phyloP scores from a whole-genome alignment of 1,140 invertebrate species.

The Armadillidium nasatum region DNA sequence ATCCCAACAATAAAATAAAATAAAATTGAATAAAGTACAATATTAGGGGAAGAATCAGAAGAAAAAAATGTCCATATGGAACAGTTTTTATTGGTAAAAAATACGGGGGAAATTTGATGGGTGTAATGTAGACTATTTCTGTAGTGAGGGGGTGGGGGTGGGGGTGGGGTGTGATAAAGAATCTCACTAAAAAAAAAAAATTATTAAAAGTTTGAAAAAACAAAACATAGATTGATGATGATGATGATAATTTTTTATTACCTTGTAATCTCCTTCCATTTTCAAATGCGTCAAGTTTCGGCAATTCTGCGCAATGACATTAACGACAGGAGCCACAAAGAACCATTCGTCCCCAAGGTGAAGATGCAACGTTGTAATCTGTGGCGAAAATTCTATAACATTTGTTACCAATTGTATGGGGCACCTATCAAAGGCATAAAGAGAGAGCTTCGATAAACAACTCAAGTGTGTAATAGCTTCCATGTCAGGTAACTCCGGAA shows the following conservation, averaged over 20 bases:
- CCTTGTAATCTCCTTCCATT: slow-evolving; percentile 2
- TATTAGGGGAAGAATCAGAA: too few relatives aligned
- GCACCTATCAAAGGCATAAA: neutral
- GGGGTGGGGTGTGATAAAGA: too few relatives aligned
- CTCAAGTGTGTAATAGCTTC: slow-evolving; percentile 15
- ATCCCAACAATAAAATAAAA: too few relatives aligned
- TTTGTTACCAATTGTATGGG: neutral
- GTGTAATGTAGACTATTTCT: too few relatives aligned
- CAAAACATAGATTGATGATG: too few relatives aligned
- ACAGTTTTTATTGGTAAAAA: too few relatives aligned
- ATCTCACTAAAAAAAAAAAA: too few relatives aligned
- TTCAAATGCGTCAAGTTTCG: neutral
- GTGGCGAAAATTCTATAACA: neutral
- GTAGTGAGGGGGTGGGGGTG: too few relatives aligned
- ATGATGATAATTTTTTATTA: neutral
- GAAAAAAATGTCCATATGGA: too few relatives aligned
- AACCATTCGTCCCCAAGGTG: neutral
- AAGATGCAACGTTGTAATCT: neutral
- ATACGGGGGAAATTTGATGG: too few relatives aligned
- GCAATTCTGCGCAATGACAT: neutral
- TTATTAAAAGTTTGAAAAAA: too few relatives aligned
- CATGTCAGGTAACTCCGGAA: slow-evolving; percentile 33
- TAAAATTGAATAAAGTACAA: too few relatives aligned
- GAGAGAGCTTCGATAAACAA: neutral
- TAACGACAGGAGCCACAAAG: neutral